These are phyloP conservation scores for Anorthoa munda DNA, from an alignment of 2,888 invertebrate species.

Conservation along the genomic window DNA sequence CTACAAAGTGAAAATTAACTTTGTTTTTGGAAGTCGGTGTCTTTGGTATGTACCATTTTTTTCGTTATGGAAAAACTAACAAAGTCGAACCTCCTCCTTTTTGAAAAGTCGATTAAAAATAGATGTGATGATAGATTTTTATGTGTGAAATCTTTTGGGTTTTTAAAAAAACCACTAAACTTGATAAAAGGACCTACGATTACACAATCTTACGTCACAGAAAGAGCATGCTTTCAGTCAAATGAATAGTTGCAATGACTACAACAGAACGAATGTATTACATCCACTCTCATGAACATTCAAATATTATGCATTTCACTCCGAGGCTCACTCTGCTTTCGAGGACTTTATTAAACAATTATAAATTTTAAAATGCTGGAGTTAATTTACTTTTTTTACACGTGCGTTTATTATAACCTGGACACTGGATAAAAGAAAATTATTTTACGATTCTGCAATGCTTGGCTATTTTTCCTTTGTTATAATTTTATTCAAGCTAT, in stretches of 20 bases:
- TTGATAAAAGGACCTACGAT: not conserved
- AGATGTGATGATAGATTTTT: too few relatives aligned
- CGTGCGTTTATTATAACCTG: constrained; percentile 32
- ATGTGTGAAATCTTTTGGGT: too few relatives aligned
- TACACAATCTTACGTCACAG: not conserved
- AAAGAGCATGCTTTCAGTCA: not conserved
- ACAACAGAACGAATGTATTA: constrained; percentile 8
- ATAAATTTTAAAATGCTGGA: constrained; percentile 42
- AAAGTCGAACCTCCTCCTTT: too few relatives aligned
- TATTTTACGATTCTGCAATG: constrained; percentile 1
- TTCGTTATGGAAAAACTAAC: too few relatives aligned
- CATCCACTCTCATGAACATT: constrained; percentile 19
- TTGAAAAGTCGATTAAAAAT: too few relatives aligned
- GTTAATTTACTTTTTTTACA: constrained; percentile 16
- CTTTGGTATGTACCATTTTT: too few relatives aligned
- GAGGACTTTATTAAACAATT: constrained; percentile 46
- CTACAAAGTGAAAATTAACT: too few relatives aligned
- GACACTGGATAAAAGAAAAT: not conserved
- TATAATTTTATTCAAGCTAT: not conserved
- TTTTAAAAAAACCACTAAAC: not conserved
- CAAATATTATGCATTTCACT: constrained; percentile 39
- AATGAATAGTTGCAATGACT: not conserved
- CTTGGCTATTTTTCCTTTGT: not conserved
- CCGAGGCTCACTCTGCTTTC: constrained; percentile 8
- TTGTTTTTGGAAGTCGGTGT: too few relatives aligned